phyloP scores from a whole-genome alignment of 2,797 vertebrate genomes.

The Pangasius krempfi region DNA sequence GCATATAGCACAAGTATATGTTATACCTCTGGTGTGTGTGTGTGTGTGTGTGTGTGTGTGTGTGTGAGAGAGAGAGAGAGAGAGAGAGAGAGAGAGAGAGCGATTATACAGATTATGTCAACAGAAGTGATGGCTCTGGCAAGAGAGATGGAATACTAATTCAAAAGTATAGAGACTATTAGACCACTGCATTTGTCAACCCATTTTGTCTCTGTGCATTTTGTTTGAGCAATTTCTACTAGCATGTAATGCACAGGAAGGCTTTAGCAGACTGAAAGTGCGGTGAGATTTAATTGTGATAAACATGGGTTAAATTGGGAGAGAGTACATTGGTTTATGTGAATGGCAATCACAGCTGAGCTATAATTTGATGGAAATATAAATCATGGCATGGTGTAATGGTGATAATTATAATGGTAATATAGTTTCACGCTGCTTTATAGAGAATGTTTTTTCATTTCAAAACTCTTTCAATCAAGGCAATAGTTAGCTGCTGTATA shows the following conservation, averaged over 20 bases:
- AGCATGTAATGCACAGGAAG: neutral
- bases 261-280: neutral
- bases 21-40: neutral
- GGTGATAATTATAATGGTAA: neutral
- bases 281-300: neutral
- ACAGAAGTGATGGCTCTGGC: conserved; percentile 4
- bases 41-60: neutral
- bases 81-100: neutral
- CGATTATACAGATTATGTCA: conserved; percentile 31
- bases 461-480: no score
- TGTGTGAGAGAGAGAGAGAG: neutral
- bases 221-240: conserved; percentile 6
- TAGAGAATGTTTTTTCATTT: no score
- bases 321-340: neutral
- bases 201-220: neutral
- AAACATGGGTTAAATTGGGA: neutral
- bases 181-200: neutral
- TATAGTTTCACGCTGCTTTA: neutral
- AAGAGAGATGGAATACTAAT: neutral
- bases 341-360: neutral
- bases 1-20: neutral
- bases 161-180: neutral
- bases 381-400: neutral
- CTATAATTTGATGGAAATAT: neutral
- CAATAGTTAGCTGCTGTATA: neutral